phyloP scores from a whole-genome alignment of 2,113 vertebrate genomes.

The Pseudorasbora parva region DNA sequence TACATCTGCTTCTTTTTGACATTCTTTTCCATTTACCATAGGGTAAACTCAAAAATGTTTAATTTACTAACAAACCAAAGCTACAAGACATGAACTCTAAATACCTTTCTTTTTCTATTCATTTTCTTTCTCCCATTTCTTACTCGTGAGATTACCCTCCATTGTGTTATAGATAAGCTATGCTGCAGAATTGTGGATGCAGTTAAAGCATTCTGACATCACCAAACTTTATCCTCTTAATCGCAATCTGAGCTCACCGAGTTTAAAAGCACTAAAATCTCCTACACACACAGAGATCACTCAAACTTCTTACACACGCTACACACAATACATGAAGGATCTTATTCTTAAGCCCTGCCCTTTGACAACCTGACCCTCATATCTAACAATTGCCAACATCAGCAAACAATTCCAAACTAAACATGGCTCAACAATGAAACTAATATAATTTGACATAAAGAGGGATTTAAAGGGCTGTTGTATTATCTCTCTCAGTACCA shows the following conservation, averaged over 20 bases:
- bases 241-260: conserved; percentile 3
- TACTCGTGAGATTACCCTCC: conserved; percentile 1
- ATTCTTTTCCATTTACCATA: not conserved
- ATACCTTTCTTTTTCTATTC: not conserved
- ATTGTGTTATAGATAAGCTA: conserved; percentile 26
- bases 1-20: not conserved
- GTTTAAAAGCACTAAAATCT: conserved; percentile 13
- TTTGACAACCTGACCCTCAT: not conserved
- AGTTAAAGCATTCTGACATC: conserved; percentile 47
- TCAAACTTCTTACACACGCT: conserved; percentile 31
- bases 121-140: not conserved
- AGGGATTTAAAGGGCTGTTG: not conserved
- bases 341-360: conserved; percentile 1
- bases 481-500: not conserved
- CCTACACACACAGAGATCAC: conserved; percentile 19
- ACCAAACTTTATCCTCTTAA: conserved; percentile 51
- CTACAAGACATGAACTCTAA: not conserved
- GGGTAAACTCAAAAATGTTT: not conserved
- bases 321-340: not conserved
- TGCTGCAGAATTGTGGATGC: conserved; percentile 8
- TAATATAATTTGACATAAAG: not conserved
- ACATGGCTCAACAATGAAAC: not conserved
- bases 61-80: too few species aligned
- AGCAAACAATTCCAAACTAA: not conserved
- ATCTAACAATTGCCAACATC: conserved; percentile 17